Conservation (phyloP, 2,888 invertebrate species). For the Mamestra brassicae region DNA sequence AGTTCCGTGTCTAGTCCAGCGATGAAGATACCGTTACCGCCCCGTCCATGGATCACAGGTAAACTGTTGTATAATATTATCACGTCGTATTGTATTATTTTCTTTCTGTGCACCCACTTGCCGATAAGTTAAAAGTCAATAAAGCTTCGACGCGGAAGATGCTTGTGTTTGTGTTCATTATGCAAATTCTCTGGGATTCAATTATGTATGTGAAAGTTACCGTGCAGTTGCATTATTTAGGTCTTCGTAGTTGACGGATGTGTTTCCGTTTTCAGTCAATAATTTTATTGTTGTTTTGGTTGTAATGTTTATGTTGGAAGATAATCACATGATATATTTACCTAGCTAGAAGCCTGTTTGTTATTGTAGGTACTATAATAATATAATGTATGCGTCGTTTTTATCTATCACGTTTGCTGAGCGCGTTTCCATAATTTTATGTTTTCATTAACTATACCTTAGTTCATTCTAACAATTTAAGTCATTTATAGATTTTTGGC, state of each 20-base stretch:
- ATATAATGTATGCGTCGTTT: not conserved
- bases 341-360: slow-evolving; percentile 6
- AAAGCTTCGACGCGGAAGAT: slow-evolving; percentile 44
- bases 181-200: slow-evolving; percentile 30
- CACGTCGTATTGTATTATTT: slow-evolving; percentile 45
- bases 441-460: not conserved
- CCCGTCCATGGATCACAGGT: slow-evolving; percentile 89
- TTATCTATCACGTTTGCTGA: slow-evolving; percentile 15
- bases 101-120: not conserved
- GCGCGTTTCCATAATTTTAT: slow-evolving; percentile 14
- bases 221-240: slow-evolving; percentile 17
- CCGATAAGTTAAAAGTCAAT: not conserved
- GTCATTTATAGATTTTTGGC: slow-evolving; percentile 18
- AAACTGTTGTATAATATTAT: slow-evolving; percentile 64
- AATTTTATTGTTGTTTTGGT: slow-evolving; percentile 30
- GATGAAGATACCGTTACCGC: slow-evolving; percentile 89
- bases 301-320: slow-evolving; percentile 14
- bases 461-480: slow-evolving; percentile 3
- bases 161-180: slow-evolving; percentile 25
- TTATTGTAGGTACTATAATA: slow-evolving; percentile 18
- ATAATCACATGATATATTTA: not conserved
- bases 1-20: slow-evolving; percentile 80
- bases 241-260: slow-evolving; percentile 22
- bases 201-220: slow-evolving; percentile 43
- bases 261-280: slow-evolving; percentile 15